A percentile compares a stretch with the other conserved stretches of the same genome.
These are phyloP conservation scores for Atherinomorus stipes DNA, from an alignment of 2,113 vertebrate species.

Conservation along the genomic window DNA sequence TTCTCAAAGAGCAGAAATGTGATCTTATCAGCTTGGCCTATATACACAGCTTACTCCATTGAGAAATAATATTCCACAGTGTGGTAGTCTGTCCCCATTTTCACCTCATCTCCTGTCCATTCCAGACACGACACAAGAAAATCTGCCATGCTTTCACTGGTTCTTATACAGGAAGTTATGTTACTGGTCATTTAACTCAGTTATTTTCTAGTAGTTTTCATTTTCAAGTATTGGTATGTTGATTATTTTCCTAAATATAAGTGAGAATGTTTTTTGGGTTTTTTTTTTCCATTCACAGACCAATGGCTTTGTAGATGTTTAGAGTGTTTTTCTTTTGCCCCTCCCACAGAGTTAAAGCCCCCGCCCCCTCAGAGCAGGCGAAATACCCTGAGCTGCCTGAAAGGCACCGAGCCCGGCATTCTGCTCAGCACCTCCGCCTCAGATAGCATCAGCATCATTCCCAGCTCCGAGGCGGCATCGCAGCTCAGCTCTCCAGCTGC, in stretches of 20 bases:
- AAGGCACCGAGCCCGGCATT: constrained; percentile 72
- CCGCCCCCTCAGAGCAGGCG: constrained; percentile 79
- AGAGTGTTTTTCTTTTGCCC: background rate
- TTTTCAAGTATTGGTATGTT: background rate
- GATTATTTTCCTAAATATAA: background rate
- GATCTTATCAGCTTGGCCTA: constrained; percentile 1
- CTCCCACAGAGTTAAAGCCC: constrained; percentile 81
- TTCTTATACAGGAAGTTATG: background rate
- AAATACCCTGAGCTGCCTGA: constrained; percentile 87
- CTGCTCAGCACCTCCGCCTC: constrained; percentile 70
- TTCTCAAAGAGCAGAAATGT: background rate
- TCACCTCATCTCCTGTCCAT: constrained; percentile 11
- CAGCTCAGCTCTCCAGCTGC: constrained; percentile 88
- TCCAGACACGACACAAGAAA: constrained; percentile 14
- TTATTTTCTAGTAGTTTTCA: too few relatives aligned
- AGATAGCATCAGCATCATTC: constrained; percentile 86
- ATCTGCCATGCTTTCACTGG: constrained; percentile 7
- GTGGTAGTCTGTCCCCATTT: background rate
- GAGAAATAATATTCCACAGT: constrained; percentile 17
- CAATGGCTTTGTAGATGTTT: background rate
- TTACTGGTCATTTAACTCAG: background rate
- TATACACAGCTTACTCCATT: background rate
- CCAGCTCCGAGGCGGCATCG: constrained; percentile 84
- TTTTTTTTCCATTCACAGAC: background rate
- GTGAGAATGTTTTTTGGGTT: background rate